Percentiles rank a stretch among this genome's conserved stretches.
Evolutionary conservation across 2,113 vertebrate genomes (phyloP).

Genomic region (Tragulus kanchil): DNA sequence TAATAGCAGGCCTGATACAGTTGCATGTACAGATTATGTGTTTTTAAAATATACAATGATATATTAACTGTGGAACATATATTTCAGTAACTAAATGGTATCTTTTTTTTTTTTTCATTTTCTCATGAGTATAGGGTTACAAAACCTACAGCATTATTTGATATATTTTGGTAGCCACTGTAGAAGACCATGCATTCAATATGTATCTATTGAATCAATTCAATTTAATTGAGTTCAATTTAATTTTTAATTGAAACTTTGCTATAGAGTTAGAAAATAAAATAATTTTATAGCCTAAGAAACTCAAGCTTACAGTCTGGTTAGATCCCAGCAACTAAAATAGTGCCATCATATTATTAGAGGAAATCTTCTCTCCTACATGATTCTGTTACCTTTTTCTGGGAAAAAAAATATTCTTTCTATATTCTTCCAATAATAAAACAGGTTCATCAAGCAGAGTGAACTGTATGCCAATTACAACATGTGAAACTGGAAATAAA

Average conservation of each 20-base stretch:
- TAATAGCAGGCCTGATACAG: neutral
- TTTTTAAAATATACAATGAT: neutral
- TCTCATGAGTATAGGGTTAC: neutral
- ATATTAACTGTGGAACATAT: neutral
- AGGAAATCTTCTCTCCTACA: neutral
- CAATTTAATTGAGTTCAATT: neutral
- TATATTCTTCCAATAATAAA: slow-evolving; percentile 42
- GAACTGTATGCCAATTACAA: neutral
- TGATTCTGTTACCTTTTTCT: slow-evolving; percentile 22
- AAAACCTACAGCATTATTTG: neutral
- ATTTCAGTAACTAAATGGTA: neutral
- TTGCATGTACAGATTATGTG: neutral
- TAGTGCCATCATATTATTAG: slow-evolving; percentile 19
- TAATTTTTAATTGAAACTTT: slow-evolving; percentile 53
- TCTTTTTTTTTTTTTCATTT: neutral
- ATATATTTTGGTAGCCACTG: neutral
- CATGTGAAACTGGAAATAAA: neutral
- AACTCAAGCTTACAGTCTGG: slow-evolving; percentile 14
- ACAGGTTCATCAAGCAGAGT: neutral
- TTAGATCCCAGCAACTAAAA: slow-evolving; percentile 15
- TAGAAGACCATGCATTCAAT: neutral
- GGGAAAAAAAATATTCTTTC: neutral
- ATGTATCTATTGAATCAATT: neutral
- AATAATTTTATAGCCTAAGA: slow-evolving; percentile 18
- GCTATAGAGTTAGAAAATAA: slow-evolving; percentile 35